Base-by-base conservation (phyloP, 2,797 vertebrate species). In the Taeniopygia guttata region DNA sequence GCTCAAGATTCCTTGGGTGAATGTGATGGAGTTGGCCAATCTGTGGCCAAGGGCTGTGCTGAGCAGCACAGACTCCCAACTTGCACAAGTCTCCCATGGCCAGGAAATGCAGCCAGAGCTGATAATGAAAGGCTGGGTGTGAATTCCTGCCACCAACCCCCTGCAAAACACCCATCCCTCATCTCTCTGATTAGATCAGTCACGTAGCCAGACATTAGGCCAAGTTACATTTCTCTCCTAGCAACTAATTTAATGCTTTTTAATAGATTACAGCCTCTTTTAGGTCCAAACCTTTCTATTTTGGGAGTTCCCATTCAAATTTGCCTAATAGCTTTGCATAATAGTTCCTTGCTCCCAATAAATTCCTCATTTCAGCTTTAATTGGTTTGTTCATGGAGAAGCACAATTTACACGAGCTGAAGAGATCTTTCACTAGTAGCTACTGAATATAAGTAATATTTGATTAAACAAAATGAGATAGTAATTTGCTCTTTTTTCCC, bases 311-410 rank as follows among this genome's bases (percentile, higher is more conserved):
- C 55, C 91, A 81, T 93, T 94, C 54, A 79, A 81, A 90, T 95
- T 78, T 86, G 73, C 87, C 51, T 78, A 96, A 94, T 81, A 88
- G 93, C 63, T 95, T 94, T 16, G 7, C 43, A 23, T 84, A 94
- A 91, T 55, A 52, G 90, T 91, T 81, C 51, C 90, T 68, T 74
- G 84, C 60, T 94, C 86, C 74, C 63, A 87, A 84, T 95, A 89
- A 90, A 74, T 92, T 83, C 46, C 84, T 93, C 68, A 80, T 92
- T 96, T 95, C 63, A 78, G 9, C 69, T 86, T 83, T 94, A 94
- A 94, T 94, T 91, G 83, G 79, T 94, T 95, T 96, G 83, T 75
- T 95, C 48, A 13, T 51, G 83, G 82, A 96, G 87, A 94, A 87
- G 82, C 84, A 88, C 80, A 93, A 92, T 95, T 90, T 90, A 93